Evolutionary conservation across 2,797 vertebrate genomes (phyloP).

Genomic region (Taenioides sp.): DNA sequence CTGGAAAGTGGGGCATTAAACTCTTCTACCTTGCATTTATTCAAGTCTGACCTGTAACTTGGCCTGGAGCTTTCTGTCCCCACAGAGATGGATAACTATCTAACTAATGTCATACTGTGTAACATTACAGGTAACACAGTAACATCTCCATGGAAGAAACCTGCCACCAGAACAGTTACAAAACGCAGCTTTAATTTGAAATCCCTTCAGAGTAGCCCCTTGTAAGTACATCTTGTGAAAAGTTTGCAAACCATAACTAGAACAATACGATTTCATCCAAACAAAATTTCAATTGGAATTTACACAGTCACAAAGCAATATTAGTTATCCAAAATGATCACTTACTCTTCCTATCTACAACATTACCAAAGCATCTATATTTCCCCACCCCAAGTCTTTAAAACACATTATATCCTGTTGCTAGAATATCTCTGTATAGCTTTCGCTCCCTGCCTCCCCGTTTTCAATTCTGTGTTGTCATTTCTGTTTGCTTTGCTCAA

Average conservation of each 20-base stretch:
- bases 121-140: no score
- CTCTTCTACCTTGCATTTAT: no score
- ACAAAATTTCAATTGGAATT: background rate
- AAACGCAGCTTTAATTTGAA: no score
- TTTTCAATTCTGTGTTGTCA: slow-evolving; percentile 32
- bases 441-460: slow-evolving; percentile 4
- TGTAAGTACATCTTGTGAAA: background rate
- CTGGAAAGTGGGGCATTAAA: no score
- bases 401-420: background rate
- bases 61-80: no score
- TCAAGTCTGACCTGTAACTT: no score
- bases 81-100: no score
- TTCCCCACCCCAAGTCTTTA: background rate
- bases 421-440: slow-evolving; percentile 1
- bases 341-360: background rate
- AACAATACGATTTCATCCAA: background rate
- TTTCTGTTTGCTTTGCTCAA: slow-evolving; percentile 47
- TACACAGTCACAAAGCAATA: background rate
- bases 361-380: background rate
- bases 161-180: no score
- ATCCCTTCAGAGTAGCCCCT: no score
- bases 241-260: background rate
- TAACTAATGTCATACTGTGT: no score
- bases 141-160: no score
- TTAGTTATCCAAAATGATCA: background rate